A percentile compares a stretch with the other conserved stretches of the same genome.
phyloP scores from a whole-genome alignment of 1,140 invertebrate genomes.

The Archegozetes longisetosus region DNA sequence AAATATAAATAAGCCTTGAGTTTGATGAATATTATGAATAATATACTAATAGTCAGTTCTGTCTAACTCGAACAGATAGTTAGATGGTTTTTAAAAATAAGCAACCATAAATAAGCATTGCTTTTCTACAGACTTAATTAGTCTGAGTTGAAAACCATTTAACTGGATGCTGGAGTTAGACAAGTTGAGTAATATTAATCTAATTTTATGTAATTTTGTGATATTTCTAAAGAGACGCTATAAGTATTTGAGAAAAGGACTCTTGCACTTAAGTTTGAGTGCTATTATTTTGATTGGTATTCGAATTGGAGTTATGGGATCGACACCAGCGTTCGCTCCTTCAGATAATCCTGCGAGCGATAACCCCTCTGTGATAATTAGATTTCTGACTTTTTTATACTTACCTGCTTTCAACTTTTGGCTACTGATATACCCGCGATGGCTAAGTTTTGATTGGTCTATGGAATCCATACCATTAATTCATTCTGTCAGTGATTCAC shows the following conservation, averaged over 20 bases:
- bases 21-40: too few species aligned
- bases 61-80: not conserved
- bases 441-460: slow-evolving; percentile 84
- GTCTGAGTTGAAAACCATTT: too few species aligned
- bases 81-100: too few species aligned
- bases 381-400: slow-evolving; percentile 63
- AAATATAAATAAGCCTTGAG: not conserved
- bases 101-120: too few species aligned
- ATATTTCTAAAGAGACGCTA: slow-evolving; percentile 34
- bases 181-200: too few species aligned
- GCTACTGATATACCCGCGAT: slow-evolving; percentile 59
- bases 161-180: too few species aligned
- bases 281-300: slow-evolving; percentile 24
- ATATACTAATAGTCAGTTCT: too few species aligned
- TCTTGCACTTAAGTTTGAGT: slow-evolving; percentile 40
- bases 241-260: slow-evolving; percentile 39
- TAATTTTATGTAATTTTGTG: slow-evolving; percentile 9
- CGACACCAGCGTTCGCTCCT: slow-evolving; percentile 27
- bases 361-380: slow-evolving; percentile 22
- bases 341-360: slow-evolving; percentile 33
- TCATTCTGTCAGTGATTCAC: slow-evolving; percentile 46
- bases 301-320: slow-evolving; percentile 25
- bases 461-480: slow-evolving; percentile 80
- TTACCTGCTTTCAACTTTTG: slow-evolving; percentile 69
- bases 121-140: too few species aligned